Evolutionary conservation across 2,113 vertebrate genomes (phyloP).

Genomic region (Peromyscus californicus): DNA sequence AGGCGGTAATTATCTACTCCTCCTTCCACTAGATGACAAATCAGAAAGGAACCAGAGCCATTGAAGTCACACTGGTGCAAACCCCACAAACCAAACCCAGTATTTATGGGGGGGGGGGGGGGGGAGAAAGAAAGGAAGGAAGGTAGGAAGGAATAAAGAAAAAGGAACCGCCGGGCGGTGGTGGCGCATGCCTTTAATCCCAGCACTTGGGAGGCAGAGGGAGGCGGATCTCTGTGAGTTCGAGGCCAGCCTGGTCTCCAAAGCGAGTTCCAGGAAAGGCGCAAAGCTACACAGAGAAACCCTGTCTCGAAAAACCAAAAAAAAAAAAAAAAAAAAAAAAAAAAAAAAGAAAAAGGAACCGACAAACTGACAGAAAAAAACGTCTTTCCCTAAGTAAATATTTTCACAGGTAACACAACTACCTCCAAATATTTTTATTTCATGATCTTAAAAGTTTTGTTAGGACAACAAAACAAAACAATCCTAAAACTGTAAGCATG

Average conservation of each 20-base stretch:
- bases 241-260: too few relatives aligned
- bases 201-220: too few relatives aligned
- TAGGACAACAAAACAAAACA: not conserved
- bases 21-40: not conserved
- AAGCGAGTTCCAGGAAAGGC: too few relatives aligned
- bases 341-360: too few relatives aligned
- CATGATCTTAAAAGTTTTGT: not conserved
- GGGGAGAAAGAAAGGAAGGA: too few relatives aligned
- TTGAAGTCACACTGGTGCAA: not conserved
- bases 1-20: not conserved
- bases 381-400: not conserved
- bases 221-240: too few relatives aligned
- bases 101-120: not conserved
- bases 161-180: too few relatives aligned
- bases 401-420: slow-evolving; percentile 33
- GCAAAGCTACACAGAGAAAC: too few relatives aligned
- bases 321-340: not conserved
- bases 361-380: not conserved
- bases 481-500: not conserved
- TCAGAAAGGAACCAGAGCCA: not conserved
- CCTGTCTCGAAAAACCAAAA: too few relatives aligned
- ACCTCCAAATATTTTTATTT: not conserved
- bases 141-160: too few relatives aligned
- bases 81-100: slow-evolving; percentile 31
- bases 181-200: too few relatives aligned